phyloP scores from a whole-genome alignment of 2,113 vertebrate genomes.

The Ageneiosus marmoratus region DNA sequence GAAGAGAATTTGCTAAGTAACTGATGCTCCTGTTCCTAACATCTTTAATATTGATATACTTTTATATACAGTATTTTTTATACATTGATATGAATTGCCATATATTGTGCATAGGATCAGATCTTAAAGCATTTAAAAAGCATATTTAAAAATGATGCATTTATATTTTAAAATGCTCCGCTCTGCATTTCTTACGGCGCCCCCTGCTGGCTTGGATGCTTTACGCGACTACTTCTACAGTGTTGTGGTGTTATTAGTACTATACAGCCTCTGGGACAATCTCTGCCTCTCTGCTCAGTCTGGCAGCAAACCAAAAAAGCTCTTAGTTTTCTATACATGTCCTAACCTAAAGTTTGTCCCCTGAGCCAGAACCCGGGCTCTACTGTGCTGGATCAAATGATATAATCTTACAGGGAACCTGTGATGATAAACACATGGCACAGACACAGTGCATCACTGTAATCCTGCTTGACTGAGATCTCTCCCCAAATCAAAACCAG shows the following conservation, averaged over 20 bases:
- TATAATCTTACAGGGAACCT: conserved; percentile 32
- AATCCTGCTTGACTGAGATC: conserved; percentile 47
- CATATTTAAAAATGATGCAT: too few relatives aligned
- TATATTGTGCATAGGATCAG: too few relatives aligned
- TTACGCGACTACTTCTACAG: not conserved
- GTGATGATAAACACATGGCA: conserved; percentile 46
- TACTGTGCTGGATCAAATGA: conserved; percentile 39
- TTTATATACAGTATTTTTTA: too few relatives aligned
- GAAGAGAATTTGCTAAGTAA: too few relatives aligned
- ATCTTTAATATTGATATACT: too few relatives aligned
- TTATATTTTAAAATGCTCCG: too few relatives aligned
- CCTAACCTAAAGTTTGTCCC: conserved; percentile 1
- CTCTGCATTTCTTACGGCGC: too few relatives aligned
- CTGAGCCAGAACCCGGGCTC: conserved; percentile 15
- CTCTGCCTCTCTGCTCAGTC: conserved; percentile 11
- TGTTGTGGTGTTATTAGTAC: not conserved
- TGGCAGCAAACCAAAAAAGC: conserved; percentile 11
- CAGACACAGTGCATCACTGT: conserved; percentile 40
- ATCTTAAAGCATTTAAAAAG: too few relatives aligned
- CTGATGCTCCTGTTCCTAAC: too few relatives aligned
- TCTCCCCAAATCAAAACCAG: conserved; percentile 54
- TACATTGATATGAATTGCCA: too few relatives aligned
- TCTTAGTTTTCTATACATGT: conserved; percentile 7
- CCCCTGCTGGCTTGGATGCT: not conserved
- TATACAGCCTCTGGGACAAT: not conserved